Evolutionary conservation across 1,140 invertebrate species (phyloP), one percentile per base, ranked within the genome.

Genomic region (Eumaeus atala): DNA sequence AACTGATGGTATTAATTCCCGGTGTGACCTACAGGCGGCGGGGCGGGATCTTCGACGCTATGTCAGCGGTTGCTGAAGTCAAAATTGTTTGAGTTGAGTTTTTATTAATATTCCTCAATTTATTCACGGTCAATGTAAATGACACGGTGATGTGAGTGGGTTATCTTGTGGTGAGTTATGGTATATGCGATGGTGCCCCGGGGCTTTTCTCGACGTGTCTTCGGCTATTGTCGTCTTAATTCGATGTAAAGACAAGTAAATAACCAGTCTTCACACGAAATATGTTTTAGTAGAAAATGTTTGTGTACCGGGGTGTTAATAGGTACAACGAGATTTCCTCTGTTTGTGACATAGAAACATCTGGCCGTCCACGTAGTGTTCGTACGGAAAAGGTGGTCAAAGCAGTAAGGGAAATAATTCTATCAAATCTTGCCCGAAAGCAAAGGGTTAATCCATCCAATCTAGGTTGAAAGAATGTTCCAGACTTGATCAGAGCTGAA

Each of bases 191-290:
- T 44, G 16, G 17, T 16, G 14, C 17, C 40, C 40, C 40, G 40
- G 40, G 40, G 40, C 21, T 44, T 16, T 44, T 44, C 12, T 44
- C 21, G 14, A 16, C 40, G 40, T 17, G 40, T 44, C 40, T 9
- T 16, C 14, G 40, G 0, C 12, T 9, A 14, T 9, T 17, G 40
- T 9, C 9, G 40, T 16, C 40, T 44, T 17, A 6, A 44, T 44
- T 44, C 14, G 14, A 16, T 44, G 14, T 9, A n/a, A 12, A 11
- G 38, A 16, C 40, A 28, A 6, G 6, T 6, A 28, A 28, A n/a
- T n/a, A n/a, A n/a, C n/a, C n/a, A n/a, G n/a, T n/a, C n/a, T n/a
- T n/a, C n/a, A n/a, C n/a, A n/a, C n/a, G n/a, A n/a, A n/a, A n/a
- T n/a, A n/a, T n/a, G n/a, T n/a, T n/a, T n/a, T n/a, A n/a, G n/a